Evolutionary conservation across 1,140 invertebrate species (phyloP), one percentile per base, ranked within the genome.

Genomic region (Cyclargus thomasi): DNA sequence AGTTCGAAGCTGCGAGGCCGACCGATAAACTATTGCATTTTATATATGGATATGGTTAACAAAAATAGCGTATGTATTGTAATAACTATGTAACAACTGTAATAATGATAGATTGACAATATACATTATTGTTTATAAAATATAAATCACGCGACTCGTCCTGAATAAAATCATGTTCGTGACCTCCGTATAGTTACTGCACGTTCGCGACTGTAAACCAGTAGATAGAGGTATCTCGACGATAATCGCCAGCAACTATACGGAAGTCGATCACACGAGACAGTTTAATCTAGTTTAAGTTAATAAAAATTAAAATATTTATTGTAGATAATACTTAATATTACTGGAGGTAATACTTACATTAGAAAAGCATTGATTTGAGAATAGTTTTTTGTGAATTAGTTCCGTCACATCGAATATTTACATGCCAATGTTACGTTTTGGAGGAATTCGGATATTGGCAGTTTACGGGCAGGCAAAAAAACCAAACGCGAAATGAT

Each of bases 1-100:
- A 36, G 36, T 67, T 62, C 76, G 62, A 62, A 68, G 68, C 77
- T 76, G 75, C 78, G 78, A 79, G 70, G 53, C 39, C 63, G 74
- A 75, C 76, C 47, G 67, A 70, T 78, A 78, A 75, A 77, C 86
- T 89, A 89, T 89, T 89, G 86, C 86, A 86, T 88, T 89, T 89
- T 87, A 82, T 78, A 85, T 74, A 88, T 89, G 86, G 83, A 76
- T 78, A 82, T 82, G 83, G 79, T 73, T 81, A 89, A 87, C 84
- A 89, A 89, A 88, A 85, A 86, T 81, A 83, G 84, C 83, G 78
- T 84, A 73, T 89, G 85, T 88, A 86, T 88, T 80, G 83, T 77
- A 84, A 87, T 77, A 86, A 86, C 80, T 85, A 87, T 88, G 76
- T 83, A 89, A 89, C 85, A 87, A 86, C 67, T 80, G 80, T 77